Evolutionary conservation across 1,140 invertebrate species (phyloP).

Genomic region (Glossosoma conforme): DNA sequence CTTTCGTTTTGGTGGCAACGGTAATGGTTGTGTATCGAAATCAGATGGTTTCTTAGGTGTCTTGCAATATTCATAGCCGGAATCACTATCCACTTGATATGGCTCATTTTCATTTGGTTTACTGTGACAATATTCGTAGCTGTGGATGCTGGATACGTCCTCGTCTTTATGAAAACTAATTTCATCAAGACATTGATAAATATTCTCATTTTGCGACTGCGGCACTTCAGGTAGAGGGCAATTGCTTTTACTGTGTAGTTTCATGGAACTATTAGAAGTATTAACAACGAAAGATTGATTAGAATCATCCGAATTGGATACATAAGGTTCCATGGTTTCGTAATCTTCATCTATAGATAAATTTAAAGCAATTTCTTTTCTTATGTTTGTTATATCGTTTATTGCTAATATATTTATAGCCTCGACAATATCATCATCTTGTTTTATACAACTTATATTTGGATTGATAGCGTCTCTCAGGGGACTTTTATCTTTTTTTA

Average conservation of each 20-base stretch:
- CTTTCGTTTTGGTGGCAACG: background rate
- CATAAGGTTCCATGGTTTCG: conserved; percentile 42
- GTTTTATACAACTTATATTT: conserved; percentile 34
- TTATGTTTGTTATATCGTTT: conserved; percentile 38
- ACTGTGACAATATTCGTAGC: conserved; percentile 44
- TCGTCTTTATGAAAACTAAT: conserved; percentile 43
- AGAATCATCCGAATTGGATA: conserved; percentile 27
- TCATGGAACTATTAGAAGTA: conserved; percentile 7
- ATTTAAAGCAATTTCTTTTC: conserved; percentile 33
- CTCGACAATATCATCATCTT: conserved; percentile 44
- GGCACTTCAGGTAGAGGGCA: conserved; percentile 49
- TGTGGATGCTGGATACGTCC: conserved; percentile 43
- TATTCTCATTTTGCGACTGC: conserved; percentile 37
- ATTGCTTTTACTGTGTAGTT: conserved; percentile 43
- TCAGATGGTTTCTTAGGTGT: conserved; percentile 31
- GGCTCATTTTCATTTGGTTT: conserved; percentile 40
- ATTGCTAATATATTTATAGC: conserved; percentile 45
- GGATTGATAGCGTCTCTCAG: conserved; percentile 19
- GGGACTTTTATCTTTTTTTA: conserved; percentile 23
- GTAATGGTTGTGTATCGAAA: background rate
- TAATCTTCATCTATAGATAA: conserved; percentile 42
- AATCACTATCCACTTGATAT: conserved; percentile 44
- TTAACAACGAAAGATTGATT: background rate
- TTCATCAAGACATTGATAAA: conserved; percentile 44
- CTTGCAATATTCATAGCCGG: conserved; percentile 49